Base-by-base conservation (phyloP, 64 coral and sea anemone species). In the Pachyseris speciosa region DNA sequence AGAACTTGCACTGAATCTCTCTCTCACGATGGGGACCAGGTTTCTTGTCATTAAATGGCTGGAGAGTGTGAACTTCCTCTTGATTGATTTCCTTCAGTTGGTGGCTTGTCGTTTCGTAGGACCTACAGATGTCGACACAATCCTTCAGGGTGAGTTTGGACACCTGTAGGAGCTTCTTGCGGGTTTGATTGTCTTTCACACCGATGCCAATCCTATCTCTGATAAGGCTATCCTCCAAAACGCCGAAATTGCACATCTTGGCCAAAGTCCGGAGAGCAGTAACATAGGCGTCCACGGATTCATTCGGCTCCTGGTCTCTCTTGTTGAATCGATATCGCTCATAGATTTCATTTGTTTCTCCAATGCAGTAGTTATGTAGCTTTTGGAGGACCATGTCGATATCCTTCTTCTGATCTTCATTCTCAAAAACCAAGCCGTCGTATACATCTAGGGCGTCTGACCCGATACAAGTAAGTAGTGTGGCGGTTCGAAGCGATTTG, bases 341-440 rank as follows among this genome's bases (percentile, higher is more conserved):
- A 26, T 89, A 94, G n/a, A 89, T 94, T 11, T 86, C 92, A 73
- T 94, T 94, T 15, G 92, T 94, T 28, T 37, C 86, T 33, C 78
- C 86, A 11, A 94, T 37, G 52, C 72, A 94, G 60, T 67, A 94
- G 45, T 32, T 77, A 26, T 72, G 76, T 5, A 94, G 52, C 48
- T 89, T 89, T 74, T 74, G 64, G 28, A 89, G 55, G 22, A 94
- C 77, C 31, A 84, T 25, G 44, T 89, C 92, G 9, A 84, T 89
- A 67, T 86, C 93, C 52, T 84, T 72, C 44, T 39, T 27, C 5
- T 90, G 53, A 11, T 39, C 29, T 65, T 95, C 80, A 38, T 69
- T 55, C 49, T 53, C 36, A 11, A 90, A 95, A 29, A 39, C 32
- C 0, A 91, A 69, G 20, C 94, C 80, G 4, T 91, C 73, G 43